These are phyloP conservation scores for Neomicropteryx cornuta DNA, from an alignment of 1,140 invertebrate species.

Conservation along the genomic window DNA sequence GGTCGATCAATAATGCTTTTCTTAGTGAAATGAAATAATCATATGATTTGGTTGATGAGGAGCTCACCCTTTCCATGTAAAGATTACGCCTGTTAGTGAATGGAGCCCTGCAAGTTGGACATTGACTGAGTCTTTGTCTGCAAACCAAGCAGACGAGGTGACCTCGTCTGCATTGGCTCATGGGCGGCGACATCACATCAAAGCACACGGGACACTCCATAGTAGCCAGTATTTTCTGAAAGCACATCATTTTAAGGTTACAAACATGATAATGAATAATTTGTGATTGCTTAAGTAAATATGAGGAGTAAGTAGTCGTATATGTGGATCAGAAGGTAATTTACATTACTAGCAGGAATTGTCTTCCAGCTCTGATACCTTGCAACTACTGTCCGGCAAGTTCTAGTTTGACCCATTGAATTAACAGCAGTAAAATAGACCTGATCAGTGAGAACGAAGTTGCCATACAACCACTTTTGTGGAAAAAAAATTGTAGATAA, in stretches of 20 bases:
- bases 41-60: not conserved
- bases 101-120: constrained; percentile 36
- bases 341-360: no score
- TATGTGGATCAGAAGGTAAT: no score
- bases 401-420: no score
- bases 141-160: constrained; percentile 38
- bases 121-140: constrained; percentile 29
- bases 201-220: constrained; percentile 46
- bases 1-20: not conserved
- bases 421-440: no score
- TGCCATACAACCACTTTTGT: no score
- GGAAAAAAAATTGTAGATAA: no score
- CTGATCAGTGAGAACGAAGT: no score
- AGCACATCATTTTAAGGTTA: not conserved
- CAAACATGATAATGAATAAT: no score
- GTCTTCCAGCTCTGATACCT: no score
- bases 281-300: no score
- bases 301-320: no score
- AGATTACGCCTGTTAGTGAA: constrained; percentile 34
- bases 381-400: no score
- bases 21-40: not conserved
- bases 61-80: constrained; percentile 25
- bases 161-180: constrained; percentile 41
- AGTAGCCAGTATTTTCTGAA: constrained; percentile 31
- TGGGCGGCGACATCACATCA: constrained; percentile 42